Evolutionary conservation across 37 sponge, comb jelly and placozoan genomes (phyloP).

Genomic region (Lycopodina hypogea): DNA sequence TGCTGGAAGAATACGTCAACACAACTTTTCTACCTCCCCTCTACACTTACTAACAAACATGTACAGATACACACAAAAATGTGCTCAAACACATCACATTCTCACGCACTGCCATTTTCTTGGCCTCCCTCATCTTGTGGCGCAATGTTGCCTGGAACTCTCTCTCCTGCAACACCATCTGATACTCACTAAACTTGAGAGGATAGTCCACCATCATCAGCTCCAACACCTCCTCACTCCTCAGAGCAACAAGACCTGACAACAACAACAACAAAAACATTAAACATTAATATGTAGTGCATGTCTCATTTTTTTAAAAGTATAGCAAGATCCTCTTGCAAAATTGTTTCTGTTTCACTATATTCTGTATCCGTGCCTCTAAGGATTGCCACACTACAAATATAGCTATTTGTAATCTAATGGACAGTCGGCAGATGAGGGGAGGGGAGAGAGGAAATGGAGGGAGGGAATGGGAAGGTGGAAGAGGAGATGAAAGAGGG

Average conservation of each 20-base stretch:
- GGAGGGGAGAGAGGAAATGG: not conserved
- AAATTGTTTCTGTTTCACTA: no score
- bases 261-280: not conserved
- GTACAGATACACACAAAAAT: no score
- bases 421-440: not conserved
- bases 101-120: constrained; percentile 24
- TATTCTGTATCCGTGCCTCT: no score
- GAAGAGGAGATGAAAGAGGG: not conserved
- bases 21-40: no score
- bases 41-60: no score
- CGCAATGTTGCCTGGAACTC: constrained; percentile 34
- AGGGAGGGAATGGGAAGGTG: not conserved
- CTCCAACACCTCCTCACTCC: constrained; percentile 66
- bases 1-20: no score
- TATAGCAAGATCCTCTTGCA: not conserved
- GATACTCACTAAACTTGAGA: constrained; percentile 50
- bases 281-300: not conserved
- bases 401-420: no score
- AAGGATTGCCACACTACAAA: no score
- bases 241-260: constrained; percentile 32
- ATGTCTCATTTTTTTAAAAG: not conserved
- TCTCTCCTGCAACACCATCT: constrained; percentile 53
- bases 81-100: not conserved
- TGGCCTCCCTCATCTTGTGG: constrained; percentile 26
- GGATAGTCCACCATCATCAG: constrained; percentile 76